Evolutionary conservation across 2,888 invertebrate genomes (phyloP).

Genomic region (Hypomecis atomaria): DNA sequence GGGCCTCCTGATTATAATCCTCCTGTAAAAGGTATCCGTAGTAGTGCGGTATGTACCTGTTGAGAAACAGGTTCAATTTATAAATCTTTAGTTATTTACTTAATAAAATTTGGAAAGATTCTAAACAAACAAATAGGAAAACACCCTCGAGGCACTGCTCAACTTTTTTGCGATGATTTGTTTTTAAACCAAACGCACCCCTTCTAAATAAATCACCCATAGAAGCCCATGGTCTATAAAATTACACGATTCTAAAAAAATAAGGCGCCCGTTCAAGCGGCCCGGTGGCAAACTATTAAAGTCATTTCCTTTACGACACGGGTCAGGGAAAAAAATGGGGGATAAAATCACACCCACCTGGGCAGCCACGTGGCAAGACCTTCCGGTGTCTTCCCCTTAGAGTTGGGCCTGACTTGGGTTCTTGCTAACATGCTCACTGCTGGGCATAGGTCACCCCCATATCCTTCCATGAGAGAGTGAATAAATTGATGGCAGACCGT

Average conservation of each 20-base stretch:
- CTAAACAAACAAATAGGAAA: not conserved
- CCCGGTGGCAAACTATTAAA: slow-evolving; percentile 49
- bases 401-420: not conserved
- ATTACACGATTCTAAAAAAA: slow-evolving; percentile 6
- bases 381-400: slow-evolving; percentile 65
- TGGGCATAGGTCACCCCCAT: no score
- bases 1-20: no score
- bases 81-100: no score
- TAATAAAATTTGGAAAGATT: no score
- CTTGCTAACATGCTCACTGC: not conserved
- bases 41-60: no score
- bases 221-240: not conserved
- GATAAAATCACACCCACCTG: slow-evolving; percentile 69
- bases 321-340: slow-evolving; percentile 56
- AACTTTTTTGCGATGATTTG: slow-evolving; percentile 2
- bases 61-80: no score
- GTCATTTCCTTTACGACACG: slow-evolving; percentile 55
- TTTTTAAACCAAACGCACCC: slow-evolving; percentile 1
- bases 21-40: no score
- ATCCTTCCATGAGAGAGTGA: no score
- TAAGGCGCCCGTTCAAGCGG: slow-evolving; percentile 17
- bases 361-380: slow-evolving; percentile 67
- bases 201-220: slow-evolving; percentile 1
- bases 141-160: not conserved
- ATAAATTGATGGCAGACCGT: no score